Conservation (phyloP, 2,797 vertebrate genomes). For the Hyperoplus immaculatus region DNA sequence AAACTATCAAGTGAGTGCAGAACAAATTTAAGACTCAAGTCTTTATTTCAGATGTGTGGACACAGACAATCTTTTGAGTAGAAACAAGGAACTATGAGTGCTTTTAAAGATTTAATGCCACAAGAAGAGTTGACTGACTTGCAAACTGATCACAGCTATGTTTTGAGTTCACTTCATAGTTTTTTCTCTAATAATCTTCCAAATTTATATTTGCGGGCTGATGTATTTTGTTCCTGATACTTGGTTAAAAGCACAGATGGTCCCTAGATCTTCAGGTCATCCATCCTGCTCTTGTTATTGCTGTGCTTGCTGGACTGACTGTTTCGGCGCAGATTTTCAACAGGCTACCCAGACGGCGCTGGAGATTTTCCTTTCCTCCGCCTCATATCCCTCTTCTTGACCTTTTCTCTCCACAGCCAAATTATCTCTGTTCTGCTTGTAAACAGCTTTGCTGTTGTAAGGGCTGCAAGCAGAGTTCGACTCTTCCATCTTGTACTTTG, state of each 20-base stretch:
- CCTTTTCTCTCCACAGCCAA: constrained; percentile 86
- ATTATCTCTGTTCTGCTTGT: constrained; percentile 90
- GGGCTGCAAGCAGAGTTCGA: constrained; percentile 78
- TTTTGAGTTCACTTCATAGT: constrained; percentile 4
- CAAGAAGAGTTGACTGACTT: not conserved
- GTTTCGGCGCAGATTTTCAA: constrained; percentile 78
- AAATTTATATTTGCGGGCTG: not conserved
- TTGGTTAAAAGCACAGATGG: not conserved
- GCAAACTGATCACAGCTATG: not conserved
- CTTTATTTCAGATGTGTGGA: too few species aligned
- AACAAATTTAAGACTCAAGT: too few species aligned
- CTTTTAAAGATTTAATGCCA: not conserved
- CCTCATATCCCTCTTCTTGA: constrained; percentile 74
- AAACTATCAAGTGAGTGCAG: not conserved
- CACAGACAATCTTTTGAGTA: too few species aligned
- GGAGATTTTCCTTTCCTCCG: constrained; percentile 69
- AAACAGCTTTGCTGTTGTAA: constrained; percentile 79
- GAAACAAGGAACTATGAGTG: not conserved
- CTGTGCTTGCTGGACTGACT: constrained; percentile 88
- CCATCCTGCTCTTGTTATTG: constrained; percentile 83
- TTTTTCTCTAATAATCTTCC: constrained; percentile 4
- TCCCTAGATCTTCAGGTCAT: constrained; percentile 85
- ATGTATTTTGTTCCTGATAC: not conserved
- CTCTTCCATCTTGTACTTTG: constrained; percentile 82
- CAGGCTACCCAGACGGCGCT: constrained; percentile 53